phyloP scores from a whole-genome alignment of 1,140 invertebrate species.

The Bombus polaris region DNA sequence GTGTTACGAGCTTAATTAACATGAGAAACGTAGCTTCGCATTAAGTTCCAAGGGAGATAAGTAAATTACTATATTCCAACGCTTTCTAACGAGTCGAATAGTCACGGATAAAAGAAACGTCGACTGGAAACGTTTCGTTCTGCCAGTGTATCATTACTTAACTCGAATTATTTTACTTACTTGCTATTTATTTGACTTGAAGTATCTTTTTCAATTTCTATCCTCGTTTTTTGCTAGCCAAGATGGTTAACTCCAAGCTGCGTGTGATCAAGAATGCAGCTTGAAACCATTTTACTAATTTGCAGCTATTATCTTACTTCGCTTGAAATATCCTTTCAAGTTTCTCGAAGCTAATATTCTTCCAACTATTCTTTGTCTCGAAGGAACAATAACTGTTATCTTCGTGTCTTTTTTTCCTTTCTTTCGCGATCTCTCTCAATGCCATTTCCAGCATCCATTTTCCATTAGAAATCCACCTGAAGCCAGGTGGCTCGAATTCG shows the following conservation, averaged over 20 bases:
- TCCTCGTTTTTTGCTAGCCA: background rate
- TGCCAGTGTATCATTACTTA: no score
- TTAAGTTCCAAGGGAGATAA: background rate
- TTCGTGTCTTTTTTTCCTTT: background rate
- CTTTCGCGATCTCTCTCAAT: background rate
- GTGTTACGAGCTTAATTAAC: constrained; percentile 45
- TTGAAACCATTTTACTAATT: background rate
- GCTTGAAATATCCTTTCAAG: background rate
- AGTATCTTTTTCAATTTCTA: background rate
- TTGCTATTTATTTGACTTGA: background rate
- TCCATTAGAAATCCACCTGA: background rate
- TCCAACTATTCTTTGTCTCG: background rate
- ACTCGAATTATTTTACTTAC: background rate
- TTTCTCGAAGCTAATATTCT: background rate
- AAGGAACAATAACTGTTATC: background rate
- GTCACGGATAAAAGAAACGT: no score
- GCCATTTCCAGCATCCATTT: background rate
- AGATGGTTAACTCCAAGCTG: background rate
- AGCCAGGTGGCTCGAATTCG: background rate
- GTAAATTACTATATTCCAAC: constrained; percentile 1
- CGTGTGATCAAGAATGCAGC: background rate
- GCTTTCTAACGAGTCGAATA: background rate
- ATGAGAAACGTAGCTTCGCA: background rate
- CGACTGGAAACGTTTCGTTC: no score
- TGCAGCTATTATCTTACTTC: no score